phyloP scores from a whole-genome alignment of 2,797 vertebrate species.

The Mus minutoides region DNA sequence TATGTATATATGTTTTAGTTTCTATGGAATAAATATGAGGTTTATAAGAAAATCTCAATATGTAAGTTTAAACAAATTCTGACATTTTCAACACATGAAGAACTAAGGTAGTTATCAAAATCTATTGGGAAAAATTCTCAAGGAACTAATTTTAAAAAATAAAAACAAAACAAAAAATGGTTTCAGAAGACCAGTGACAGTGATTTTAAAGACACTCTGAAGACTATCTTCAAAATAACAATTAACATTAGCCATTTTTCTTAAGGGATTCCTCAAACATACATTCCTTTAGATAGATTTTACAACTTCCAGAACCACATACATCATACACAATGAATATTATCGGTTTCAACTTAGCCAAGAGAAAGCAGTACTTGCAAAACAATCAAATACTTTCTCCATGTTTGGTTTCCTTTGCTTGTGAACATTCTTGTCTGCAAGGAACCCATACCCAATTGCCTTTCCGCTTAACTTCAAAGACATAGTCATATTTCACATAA shows the following conservation, averaged over 20 bases:
- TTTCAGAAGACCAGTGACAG: not conserved
- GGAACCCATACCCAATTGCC: conserved; percentile 24
- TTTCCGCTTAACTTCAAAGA: conserved; percentile 74
- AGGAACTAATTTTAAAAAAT: not conserved
- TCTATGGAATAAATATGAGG: conserved; percentile 44
- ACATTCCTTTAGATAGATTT: not conserved
- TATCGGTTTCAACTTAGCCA: conserved; percentile 43
- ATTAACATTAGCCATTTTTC: conserved; percentile 42
- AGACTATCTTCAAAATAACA: conserved; percentile 9
- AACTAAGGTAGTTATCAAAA: conserved; percentile 59
- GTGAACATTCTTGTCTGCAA: not conserved
- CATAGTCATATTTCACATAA: conserved; percentile 27
- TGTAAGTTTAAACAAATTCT: conserved; percentile 58
- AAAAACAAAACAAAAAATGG: not conserved
- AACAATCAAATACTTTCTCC: conserved; percentile 53
- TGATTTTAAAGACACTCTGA: not conserved
- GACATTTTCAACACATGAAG: conserved; percentile 14
- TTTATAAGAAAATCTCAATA: conserved; percentile 28
- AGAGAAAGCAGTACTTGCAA: conserved; percentile 52
- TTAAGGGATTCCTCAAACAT: conserved; percentile 50
- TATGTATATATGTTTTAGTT: not conserved
- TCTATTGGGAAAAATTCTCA: not conserved
- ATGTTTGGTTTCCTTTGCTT: conserved; percentile 48
- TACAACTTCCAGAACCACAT: conserved; percentile 9
- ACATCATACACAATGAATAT: conserved; percentile 44